These are phyloP conservation scores for Gryllus bimaculatus DNA, from an alignment of 1,140 invertebrate genomes.

Conservation along the genomic window DNA sequence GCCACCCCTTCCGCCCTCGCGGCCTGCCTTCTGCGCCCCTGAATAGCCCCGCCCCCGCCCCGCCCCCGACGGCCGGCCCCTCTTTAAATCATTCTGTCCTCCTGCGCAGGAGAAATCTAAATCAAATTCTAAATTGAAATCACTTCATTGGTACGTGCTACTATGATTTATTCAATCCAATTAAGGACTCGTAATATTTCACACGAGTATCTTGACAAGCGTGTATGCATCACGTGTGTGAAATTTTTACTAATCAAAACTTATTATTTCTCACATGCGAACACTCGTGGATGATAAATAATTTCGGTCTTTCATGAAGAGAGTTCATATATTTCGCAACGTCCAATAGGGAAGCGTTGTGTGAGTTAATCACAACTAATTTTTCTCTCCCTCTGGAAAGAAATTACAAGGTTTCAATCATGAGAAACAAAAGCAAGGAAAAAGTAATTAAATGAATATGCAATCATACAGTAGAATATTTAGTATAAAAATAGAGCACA, in stretches of 20 bases:
- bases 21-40: not conserved
- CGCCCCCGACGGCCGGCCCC: too few relatives aligned
- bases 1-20: too few relatives aligned
- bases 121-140: conserved; percentile 6
- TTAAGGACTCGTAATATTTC: conserved; percentile 1
- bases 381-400: not conserved
- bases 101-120: not conserved
- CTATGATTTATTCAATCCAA: conserved; percentile 5
- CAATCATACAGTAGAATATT: not conserved
- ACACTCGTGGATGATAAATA: not conserved
- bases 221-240: not conserved
- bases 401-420: not conserved
- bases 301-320: not conserved
- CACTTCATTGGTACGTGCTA: conserved; percentile 3
- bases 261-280: not conserved
- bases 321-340: not conserved
- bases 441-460: not conserved
- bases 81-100: conserved; percentile 5
- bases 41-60: not conserved
- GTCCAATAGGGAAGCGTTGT: not conserved
- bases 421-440: not conserved
- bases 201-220: not conserved
- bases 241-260: conserved; percentile 6
- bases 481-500: too few relatives aligned
- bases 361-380: not conserved